These are phyloP conservation scores for Leptonema lineaticorne DNA, from an alignment of 1,140 invertebrate species.

Conservation along the genomic window DNA sequence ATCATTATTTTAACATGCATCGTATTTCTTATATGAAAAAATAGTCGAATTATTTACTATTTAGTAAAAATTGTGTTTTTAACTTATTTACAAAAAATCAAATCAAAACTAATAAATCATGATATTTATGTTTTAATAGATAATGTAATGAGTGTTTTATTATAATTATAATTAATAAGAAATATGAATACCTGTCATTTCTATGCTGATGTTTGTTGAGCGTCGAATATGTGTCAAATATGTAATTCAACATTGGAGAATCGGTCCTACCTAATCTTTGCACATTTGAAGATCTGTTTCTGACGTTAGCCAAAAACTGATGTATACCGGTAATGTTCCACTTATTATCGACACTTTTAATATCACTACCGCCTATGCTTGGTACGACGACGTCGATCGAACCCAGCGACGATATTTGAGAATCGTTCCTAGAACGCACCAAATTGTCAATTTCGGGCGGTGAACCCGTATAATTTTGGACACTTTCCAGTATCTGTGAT, in stretches of 20 bases:
- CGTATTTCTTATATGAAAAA: too few species aligned
- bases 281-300: constrained; percentile 12
- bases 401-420: constrained; percentile 33
- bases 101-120: neutral
- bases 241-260: constrained; percentile 71
- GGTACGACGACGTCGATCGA: constrained; percentile 35
- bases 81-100: too few species aligned
- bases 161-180: too few species aligned
- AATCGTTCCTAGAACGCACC: constrained; percentile 20
- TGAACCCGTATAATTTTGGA: neutral
- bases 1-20: too few species aligned
- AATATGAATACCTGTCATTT: constrained; percentile 54
- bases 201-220: constrained; percentile 67
- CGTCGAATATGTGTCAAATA: constrained; percentile 67
- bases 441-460: constrained; percentile 8
- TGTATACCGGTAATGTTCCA: neutral
- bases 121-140: too few species aligned
- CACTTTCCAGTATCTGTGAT: constrained; percentile 18
- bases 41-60: too few species aligned
- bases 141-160: too few species aligned
- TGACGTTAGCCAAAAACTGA: neutral
- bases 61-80: too few species aligned
- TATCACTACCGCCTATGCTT: constrained; percentile 17
- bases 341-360: neutral
- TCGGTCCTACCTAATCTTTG: constrained; percentile 58